Evolutionary conservation across 2,113 vertebrate species (phyloP).

Genomic region (Tor tambroides): DNA sequence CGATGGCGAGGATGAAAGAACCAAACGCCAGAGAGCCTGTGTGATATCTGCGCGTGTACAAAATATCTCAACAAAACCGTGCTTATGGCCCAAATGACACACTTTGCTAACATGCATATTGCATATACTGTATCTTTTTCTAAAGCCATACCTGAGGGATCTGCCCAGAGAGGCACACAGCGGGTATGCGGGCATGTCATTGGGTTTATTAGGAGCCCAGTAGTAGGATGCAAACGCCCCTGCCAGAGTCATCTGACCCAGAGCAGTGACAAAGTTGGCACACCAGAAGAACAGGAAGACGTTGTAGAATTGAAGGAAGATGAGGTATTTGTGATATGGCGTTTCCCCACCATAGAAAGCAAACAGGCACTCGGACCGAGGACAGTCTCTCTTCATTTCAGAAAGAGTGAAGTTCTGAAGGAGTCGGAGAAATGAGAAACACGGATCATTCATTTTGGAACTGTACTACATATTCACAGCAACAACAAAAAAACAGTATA

Average conservation of each 20-base stretch:
- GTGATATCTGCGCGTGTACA: constrained; percentile 83
- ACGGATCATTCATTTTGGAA: not conserved
- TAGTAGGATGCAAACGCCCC: constrained; percentile 98
- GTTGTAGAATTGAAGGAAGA: constrained; percentile 92
- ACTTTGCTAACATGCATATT: not conserved
- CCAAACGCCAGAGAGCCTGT: constrained; percentile 92
- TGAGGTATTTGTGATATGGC: constrained; percentile 86
- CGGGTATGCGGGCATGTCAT: constrained; percentile 86
- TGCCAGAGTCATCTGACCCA: constrained; percentile 93
- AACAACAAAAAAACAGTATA: too few species aligned
- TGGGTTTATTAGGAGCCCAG: constrained; percentile 89
- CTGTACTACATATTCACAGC: too few species aligned
- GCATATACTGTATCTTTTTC: not conserved
- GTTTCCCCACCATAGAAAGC: constrained; percentile 94
- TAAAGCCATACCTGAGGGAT: constrained; percentile 83
- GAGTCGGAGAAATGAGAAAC: not conserved
- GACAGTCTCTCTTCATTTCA: constrained; percentile 72
- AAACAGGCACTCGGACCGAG: constrained; percentile 84
- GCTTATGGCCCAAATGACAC: not conserved
- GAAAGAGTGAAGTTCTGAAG: constrained; percentile 78
- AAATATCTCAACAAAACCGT: not conserved
- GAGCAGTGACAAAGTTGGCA: constrained; percentile 88
- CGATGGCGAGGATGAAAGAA: constrained; percentile 85
- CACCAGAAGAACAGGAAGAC: constrained; percentile 98
- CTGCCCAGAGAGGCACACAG: constrained; percentile 88